Base-by-base conservation (phyloP, 1,140 invertebrate genomes). In the Cotesia chilonis region DNA sequence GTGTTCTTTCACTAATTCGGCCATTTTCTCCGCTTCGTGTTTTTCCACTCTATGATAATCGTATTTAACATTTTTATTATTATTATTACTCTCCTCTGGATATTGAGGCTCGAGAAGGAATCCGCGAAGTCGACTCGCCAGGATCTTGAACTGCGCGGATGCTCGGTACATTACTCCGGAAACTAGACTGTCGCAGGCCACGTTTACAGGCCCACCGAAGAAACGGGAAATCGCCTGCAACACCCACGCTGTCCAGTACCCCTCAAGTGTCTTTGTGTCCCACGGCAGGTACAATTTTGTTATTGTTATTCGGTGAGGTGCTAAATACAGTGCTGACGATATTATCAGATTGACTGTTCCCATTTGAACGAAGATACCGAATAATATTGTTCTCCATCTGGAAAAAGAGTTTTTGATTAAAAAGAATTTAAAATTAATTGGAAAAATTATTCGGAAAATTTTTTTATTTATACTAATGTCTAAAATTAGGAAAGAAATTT, bases 381-480 rank as follows among this genome's bases (percentile, higher is more conserved):
- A 68, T 35, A 55, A 68, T 36, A 68, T 54, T 12, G 66, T 68
- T 14, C 66, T 54, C 66, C 66, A 68, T n/a, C 66, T 68, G 66
- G 1, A n/a, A 54, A n/a, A 12, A 68, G 10, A 36, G 55, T 55
- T 20, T 20, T 36, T 28, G 28, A 28, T 28, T 28, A 28, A 28
- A 28, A 28, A 28, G 3, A 28, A 28, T 28, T 28, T 28, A 28
- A 28, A 2, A 28, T 28, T 2, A 28, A 28, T 28, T 28, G 1
- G 1, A 28, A 28, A 28, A 28, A 28, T 28, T 28, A 28, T 28
- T 28, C 20, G 20, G 20, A 28, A 28, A 28, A 28, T 28, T 28
- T 28, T 28, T 28, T 28, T 28, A 1, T 28, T 28, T 28, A 28
- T 28, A 28, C 3, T 28, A 0, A 28, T 28, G 28, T 28, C 28